Evolutionary conservation across 2,888 invertebrate genomes (phyloP).

Genomic region (Drosophila austrosaltans): DNA sequence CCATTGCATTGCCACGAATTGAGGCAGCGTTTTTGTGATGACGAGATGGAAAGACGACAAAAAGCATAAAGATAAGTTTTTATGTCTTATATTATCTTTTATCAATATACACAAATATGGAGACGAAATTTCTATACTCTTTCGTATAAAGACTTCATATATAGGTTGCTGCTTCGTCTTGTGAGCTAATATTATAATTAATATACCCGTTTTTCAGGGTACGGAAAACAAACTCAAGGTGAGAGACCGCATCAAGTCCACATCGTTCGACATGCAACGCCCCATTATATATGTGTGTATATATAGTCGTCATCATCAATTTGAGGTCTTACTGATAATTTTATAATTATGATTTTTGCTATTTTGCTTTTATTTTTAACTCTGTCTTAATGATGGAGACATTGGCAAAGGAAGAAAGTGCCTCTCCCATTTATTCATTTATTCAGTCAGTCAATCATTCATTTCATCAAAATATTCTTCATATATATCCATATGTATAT

Average conservation of each 20-base stretch:
- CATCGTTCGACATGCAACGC: conserved; percentile 61
- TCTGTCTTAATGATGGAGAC: conserved; percentile 46
- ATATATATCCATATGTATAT: conserved; percentile 31
- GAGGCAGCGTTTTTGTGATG: conserved; percentile 37
- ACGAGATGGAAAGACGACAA: conserved; percentile 40
- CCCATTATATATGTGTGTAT: conserved; percentile 26
- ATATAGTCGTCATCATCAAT: conserved; percentile 30
- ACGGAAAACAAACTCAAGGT: conserved; percentile 58
- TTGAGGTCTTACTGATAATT: conserved; percentile 54
- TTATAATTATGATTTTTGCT: conserved; percentile 58
- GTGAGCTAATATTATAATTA: background rate
- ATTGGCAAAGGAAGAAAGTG: background rate
- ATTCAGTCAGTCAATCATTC: conserved; percentile 1
- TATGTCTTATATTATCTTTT: conserved; percentile 11
- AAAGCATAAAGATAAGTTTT: conserved; percentile 46
- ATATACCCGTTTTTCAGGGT: background rate
- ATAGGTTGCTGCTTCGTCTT: background rate
- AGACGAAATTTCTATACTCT: background rate
- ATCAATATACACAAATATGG: conserved; percentile 45
- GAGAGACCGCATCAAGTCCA: conserved; percentile 69
- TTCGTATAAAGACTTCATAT: background rate
- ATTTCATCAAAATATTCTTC: conserved; percentile 28
- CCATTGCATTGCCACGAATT: conserved; percentile 54
- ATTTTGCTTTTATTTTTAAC: conserved; percentile 6
- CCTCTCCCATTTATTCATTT: background rate